Conservation (phyloP, 2,113 vertebrate species). For the Cebus imitator region DNA sequence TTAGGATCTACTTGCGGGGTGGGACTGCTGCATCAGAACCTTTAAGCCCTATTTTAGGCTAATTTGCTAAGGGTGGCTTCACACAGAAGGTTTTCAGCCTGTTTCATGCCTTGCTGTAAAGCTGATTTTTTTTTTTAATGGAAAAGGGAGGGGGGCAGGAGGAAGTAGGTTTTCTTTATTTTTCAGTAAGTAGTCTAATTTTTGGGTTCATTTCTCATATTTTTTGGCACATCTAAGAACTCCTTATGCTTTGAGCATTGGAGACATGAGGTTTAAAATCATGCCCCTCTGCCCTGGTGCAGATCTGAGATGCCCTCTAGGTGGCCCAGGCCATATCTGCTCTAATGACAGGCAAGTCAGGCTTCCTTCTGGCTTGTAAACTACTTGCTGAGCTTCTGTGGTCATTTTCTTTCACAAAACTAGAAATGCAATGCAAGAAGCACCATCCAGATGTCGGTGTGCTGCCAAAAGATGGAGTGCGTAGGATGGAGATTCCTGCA, state of each 20-base stretch:
- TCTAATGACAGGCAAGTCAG: not conserved
- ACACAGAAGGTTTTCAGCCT: not conserved
- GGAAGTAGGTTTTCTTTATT: not conserved
- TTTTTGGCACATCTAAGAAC: not conserved
- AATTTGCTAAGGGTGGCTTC: not conserved
- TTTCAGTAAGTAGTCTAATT: not conserved
- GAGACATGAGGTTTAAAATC: not conserved
- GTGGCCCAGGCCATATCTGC: not conserved
- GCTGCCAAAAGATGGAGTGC: not conserved
- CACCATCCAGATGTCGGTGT: not conserved
- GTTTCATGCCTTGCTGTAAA: not conserved
- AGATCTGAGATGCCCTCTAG: not conserved
- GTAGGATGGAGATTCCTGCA: not conserved
- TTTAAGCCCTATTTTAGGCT: not conserved
- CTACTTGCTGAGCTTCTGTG: not conserved
- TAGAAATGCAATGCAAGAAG: not conserved
- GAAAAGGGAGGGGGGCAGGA: not conserved
- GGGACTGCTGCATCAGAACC: not conserved
- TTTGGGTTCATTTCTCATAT: conserved; percentile 26
- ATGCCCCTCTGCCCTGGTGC: not conserved
- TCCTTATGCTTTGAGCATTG: not conserved
- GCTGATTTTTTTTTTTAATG: not conserved
- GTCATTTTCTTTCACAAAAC: not conserved
- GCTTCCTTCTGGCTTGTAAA: not conserved
- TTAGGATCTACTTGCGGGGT: not conserved